A percentile compares a stretch with the other conserved stretches of the same genome.
These are phyloP conservation scores for Orthonychiurus folsomi DNA, from an alignment of 2,888 invertebrate species.

Conservation along the genomic window DNA sequence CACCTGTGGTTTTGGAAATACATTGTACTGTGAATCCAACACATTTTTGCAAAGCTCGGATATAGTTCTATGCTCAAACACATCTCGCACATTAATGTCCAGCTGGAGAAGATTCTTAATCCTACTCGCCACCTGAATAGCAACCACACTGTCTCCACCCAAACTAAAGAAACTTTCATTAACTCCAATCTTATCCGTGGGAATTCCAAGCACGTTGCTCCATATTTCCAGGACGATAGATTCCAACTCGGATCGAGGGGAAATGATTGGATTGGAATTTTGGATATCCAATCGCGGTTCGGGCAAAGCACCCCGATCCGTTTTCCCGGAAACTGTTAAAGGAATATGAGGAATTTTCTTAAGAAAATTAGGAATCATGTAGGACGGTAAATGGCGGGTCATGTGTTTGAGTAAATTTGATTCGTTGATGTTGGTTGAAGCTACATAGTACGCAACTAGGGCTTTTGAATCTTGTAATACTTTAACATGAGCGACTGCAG, in stretches of 20 bases:
- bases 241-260: slow-evolving; percentile 8
- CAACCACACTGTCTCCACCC: slow-evolving; percentile 20
- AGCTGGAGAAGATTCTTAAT: not conserved
- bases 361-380: slow-evolving; percentile 14
- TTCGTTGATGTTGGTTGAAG: not conserved
- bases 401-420: not conserved
- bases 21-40: too few relatives aligned
- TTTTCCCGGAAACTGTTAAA: slow-evolving; percentile 11
- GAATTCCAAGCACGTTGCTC: slow-evolving; percentile 7
- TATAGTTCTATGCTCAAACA: slow-evolving; percentile 15
- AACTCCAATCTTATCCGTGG: slow-evolving; percentile 6
- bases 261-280: slow-evolving; percentile 9
- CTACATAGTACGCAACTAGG: slow-evolving; percentile 8
- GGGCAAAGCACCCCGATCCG: slow-evolving; percentile 8
- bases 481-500: slow-evolving; percentile 53
- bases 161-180: slow-evolving; percentile 18
- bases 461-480: not conserved
- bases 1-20: too few relatives aligned
- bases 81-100: slow-evolving; percentile 3
- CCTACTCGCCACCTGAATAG: slow-evolving; percentile 5
- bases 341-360: slow-evolving; percentile 1
- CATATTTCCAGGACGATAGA: slow-evolving; percentile 10
- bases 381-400: slow-evolving; percentile 6
- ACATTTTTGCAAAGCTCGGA: too few relatives aligned
- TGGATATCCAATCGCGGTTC: slow-evolving; percentile 1